Base-by-base conservation (phyloP, 2,888 invertebrate genomes). In the Parasteatoda lunata region DNA sequence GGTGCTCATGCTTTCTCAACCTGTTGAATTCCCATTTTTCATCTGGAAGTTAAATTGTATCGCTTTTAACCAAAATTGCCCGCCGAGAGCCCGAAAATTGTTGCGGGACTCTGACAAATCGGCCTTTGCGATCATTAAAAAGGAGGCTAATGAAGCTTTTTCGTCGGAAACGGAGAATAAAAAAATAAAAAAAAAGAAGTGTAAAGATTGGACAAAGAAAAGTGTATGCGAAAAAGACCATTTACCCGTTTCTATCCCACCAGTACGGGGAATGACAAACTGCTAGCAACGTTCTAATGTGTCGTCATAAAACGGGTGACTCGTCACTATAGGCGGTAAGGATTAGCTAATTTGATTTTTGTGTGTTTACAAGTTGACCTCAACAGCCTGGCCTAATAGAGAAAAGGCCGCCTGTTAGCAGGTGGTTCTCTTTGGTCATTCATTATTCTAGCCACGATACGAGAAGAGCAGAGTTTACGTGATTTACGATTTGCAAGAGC, bases 281-380 rank as follows among this genome's bases (percentile, higher is more conserved):
- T 77, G 85, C 80, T 76, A 48, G 76, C 70, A 48, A 69, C 79
- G 85, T 71, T 70, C 70, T 85, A 85, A 85, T 85, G 79, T 70
- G 80, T 80, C 85, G 85, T 77, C 85, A 80, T 86, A 86, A 80
- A 80, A 76, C 76, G 84, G 71, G 76, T 68, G 76, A 80, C 66
- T 84, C 80, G 80, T 79, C 86, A 82, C 86, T 87, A 78, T 81
- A 87, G 86, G 86, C 86, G 81, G 86, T 82, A 78, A 69, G 86
- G 86, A 87, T 87, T 87, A 87, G 86, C 86, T 87, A 81, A 87
- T 87, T 87, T 81, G 86, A 87, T 87, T 87, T 87, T 81, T 81
- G 77, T 82, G 81, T 82, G 77, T 87, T 87, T 87, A 87, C 86
- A 87, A 71, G 77, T 64, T 87, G 86, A 82, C 86, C 80, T 77